Base-by-base conservation (phyloP, 2,113 vertebrate genomes). In the Crocuta crocuta region DNA sequence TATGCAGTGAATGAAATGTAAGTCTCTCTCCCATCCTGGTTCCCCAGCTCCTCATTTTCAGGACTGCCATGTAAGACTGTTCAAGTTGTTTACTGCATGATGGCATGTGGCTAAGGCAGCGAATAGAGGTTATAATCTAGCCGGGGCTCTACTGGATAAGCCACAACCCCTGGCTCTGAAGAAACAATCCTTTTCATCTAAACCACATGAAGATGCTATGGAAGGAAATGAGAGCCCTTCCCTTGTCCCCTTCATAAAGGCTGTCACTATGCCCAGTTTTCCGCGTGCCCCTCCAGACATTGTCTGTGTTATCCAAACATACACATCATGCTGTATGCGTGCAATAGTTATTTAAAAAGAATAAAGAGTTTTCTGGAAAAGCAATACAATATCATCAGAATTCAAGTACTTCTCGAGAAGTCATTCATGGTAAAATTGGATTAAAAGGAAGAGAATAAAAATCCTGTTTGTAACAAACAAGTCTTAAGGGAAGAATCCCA, bases 341-440 rank as follows among this genome's bases (percentile, higher is more conserved):
- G 61, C 50, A 61, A 65, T 84, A 65, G 50, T 65, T 73, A 81
- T 86, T 89, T 88, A 43, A 91, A 83, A 93, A 78, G 55, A 81
- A 85, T 10, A 68, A 66, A 58, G 21, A 81, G 76, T 82, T 66
- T 76, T 45, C 7, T 80, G 58, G 50, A 85, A 95, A 76, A 24
- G 39, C 43, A 80, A 88, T 28, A 8, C 13, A 24, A 24, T 55
- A 50, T 48, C 70, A 35, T 76, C 35, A 61, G 61, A 85, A 93
- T 31, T 76, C 7, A 86, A 53, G 16, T 33, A 23, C 33, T 79
- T 55, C 7, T 23, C 61, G 10, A 86, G 43, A 92, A 92, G 33
- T 39, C 74, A 82, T 88, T 65, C 21, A 78, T 92, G 33, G 43
- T 97, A 70, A 96, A 95, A 92, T 1, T 83, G 63, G 19, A 92